phyloP scores from a whole-genome alignment of 1,140 invertebrate genomes.

The Ectropis grisescens region DNA sequence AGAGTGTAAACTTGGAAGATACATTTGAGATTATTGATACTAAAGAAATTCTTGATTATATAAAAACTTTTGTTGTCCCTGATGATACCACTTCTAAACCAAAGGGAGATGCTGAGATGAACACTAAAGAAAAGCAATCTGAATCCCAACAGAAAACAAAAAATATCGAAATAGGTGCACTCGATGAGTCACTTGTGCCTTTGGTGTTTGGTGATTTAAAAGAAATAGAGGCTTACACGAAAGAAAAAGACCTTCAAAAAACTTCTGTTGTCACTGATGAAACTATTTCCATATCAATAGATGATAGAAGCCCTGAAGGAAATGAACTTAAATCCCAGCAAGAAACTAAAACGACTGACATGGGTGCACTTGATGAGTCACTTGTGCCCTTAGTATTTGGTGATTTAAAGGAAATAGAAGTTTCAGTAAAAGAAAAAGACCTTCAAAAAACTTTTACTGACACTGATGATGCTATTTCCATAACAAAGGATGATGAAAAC shows the following conservation, averaged over 20 bases:
- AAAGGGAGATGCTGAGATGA: not conserved
- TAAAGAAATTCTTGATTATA: constrained; percentile 9
- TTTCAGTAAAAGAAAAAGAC: no score
- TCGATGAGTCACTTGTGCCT: constrained; percentile 13
- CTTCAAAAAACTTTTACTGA: no score
- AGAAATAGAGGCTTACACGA: constrained; percentile 6
- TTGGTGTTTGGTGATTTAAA: constrained; percentile 14
- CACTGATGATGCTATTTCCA: no score
- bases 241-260: no score
- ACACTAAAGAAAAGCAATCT: not conserved
- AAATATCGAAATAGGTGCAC: constrained; percentile 7
- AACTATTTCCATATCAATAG: no score
- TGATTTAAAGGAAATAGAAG: constrained; percentile 21
- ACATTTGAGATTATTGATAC: constrained; percentile 14
- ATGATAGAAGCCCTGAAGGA: not conserved
- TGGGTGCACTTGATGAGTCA: constrained; percentile 11
- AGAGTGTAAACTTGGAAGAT: no score
- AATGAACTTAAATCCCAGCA: not conserved
- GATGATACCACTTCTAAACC: no score
- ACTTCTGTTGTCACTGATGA: no score
- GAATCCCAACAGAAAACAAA: not conserved
- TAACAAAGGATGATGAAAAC: not conserved
- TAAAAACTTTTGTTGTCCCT: no score
- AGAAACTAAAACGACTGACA: not conserved
- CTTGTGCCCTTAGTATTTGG: constrained; percentile 27